Evolutionary conservation across 1,140 invertebrate genomes (phyloP).

Genomic region (Drosophila pseudoananassae): DNA sequence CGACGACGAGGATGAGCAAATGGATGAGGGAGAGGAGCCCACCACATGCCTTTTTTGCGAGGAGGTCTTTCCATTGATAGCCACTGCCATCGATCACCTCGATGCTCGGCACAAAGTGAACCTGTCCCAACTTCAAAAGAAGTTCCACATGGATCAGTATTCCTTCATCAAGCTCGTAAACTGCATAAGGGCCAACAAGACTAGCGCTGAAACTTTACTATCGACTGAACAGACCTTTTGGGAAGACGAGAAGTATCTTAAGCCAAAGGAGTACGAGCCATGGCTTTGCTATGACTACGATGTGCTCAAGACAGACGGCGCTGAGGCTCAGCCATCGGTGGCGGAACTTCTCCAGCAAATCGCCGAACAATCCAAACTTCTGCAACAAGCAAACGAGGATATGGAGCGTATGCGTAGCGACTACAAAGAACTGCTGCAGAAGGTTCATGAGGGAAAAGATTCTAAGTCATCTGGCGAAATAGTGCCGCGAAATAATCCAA

Average conservation of each 20-base stretch:
- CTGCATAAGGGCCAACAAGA: conserved; percentile 89
- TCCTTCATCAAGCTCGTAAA: conserved; percentile 94
- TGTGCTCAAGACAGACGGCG: conserved; percentile 15
- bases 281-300: conserved; percentile 91
- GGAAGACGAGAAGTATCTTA: conserved; percentile 91
- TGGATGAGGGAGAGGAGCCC: conserved; percentile 59
- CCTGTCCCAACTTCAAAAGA: conserved; percentile 88
- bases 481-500: conserved; percentile 72
- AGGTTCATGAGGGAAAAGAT: conserved; percentile 48
- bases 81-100: conserved; percentile 86
- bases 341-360: conserved; percentile 43
- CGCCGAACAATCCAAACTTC: conserved; percentile 63
- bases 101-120: conserved; percentile 88
- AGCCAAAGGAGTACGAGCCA: conserved; percentile 91
- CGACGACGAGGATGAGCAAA: conserved; percentile 45
- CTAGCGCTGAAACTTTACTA: conserved; percentile 86
- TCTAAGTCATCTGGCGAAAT: conserved; percentile 58
- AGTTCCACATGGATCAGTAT: conserved; percentile 92
- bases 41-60: conserved; percentile 86
- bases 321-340: neutral
- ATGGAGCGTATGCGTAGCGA: conserved; percentile 88
- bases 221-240: conserved; percentile 85
- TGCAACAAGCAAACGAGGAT: conserved; percentile 87
- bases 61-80: conserved; percentile 85
- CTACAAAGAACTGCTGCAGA: conserved; percentile 85